Evolutionary conservation across 1,140 invertebrate genomes (phyloP).

Genomic region (Adelges cooleyi): DNA sequence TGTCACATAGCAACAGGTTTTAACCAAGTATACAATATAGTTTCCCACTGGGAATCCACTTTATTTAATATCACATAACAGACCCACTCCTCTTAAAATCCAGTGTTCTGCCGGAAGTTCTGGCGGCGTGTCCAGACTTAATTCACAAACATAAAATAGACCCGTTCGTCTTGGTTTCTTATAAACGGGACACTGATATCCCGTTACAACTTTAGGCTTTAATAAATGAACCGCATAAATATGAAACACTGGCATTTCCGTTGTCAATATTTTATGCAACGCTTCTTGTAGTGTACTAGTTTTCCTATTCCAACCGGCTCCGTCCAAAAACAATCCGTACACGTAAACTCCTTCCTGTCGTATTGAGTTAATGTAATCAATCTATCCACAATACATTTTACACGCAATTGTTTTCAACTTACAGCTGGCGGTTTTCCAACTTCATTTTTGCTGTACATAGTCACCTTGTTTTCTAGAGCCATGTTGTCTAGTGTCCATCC

Average conservation of each 20-base stretch:
- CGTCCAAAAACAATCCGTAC: constrained; percentile 86
- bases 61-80: constrained; percentile 68
- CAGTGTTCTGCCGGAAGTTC: constrained; percentile 58
- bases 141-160: constrained; percentile 86
- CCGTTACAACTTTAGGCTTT: constrained; percentile 70
- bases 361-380: constrained; percentile 32
- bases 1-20: no score
- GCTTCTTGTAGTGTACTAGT: constrained; percentile 79
- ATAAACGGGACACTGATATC: constrained; percentile 94
- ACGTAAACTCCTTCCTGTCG: constrained; percentile 81
- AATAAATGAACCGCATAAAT: constrained; percentile 92
- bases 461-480: constrained; percentile 89
- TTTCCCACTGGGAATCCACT: no score
- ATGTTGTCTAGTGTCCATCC: constrained; percentile 95
- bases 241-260: constrained; percentile 91
- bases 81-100: constrained; percentile 75
- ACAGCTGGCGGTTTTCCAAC: constrained; percentile 71
- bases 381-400: no score
- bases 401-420: constrained; percentile 32
- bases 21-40: no score
- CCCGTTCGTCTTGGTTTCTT: constrained; percentile 87
- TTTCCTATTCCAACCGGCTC: constrained; percentile 78
- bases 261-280: constrained; percentile 80
- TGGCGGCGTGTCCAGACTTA: constrained; percentile 73
- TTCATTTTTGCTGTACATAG: constrained; percentile 74